A percentile compares a stretch with the other conserved stretches of the same genome.
Evolutionary conservation across 2,113 vertebrate genomes (phyloP).

Genomic region (Corvus moneduloides): DNA sequence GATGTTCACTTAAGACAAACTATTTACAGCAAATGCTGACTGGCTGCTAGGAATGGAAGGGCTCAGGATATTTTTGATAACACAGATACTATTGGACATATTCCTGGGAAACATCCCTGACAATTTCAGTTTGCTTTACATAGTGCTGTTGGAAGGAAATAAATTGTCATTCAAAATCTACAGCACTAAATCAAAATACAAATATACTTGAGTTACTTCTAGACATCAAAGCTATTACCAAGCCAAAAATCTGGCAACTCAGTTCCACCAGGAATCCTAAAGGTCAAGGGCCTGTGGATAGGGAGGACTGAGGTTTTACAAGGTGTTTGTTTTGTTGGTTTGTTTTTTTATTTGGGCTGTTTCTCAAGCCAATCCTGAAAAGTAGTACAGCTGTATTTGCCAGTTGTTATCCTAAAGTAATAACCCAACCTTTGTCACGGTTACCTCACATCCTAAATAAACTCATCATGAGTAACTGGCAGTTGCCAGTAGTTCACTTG

Average conservation of each 20-base stretch:
- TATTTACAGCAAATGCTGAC: background rate
- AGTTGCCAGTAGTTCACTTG: background rate
- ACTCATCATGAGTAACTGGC: background rate
- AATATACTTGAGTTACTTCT: background rate
- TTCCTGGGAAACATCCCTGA: background rate
- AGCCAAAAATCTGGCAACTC: background rate
- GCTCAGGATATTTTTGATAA: background rate
- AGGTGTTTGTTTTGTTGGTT: background rate
- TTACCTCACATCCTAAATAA: background rate
- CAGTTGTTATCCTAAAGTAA: background rate
- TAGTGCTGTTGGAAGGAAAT: background rate
- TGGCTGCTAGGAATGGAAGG: background rate
- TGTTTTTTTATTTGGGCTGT: background rate
- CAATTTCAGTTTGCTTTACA: background rate
- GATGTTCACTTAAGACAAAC: background rate
- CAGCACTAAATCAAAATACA: background rate
- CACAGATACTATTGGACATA: background rate
- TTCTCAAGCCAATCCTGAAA: background rate
- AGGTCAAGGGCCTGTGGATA: background rate
- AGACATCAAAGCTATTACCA: background rate
- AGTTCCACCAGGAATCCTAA: background rate
- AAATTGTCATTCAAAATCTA: background rate
- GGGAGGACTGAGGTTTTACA: background rate
- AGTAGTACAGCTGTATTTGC: background rate
- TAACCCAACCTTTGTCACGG: background rate